Evolutionary conservation across 1,140 invertebrate genomes (phyloP).

Genomic region (Psilanteris sp.): DNA sequence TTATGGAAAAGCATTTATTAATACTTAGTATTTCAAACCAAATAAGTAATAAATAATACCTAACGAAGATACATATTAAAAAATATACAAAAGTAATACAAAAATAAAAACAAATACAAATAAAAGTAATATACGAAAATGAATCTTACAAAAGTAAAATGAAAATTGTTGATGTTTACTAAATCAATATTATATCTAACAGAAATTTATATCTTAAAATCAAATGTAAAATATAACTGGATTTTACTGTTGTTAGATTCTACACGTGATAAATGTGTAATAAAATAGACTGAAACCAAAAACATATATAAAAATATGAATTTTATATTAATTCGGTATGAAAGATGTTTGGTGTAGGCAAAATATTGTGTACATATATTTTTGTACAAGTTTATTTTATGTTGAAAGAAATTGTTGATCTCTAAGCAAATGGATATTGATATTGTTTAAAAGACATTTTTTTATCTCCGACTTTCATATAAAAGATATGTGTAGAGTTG

Average conservation of each 20-base stretch:
- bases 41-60: too few species aligned
- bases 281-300: conserved; percentile 17
- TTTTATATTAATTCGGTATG: background rate
- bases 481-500: too few species aligned
- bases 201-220: background rate
- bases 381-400: conserved; percentile 12
- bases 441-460: conserved; percentile 1
- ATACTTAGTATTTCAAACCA: too few species aligned
- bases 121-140: too few species aligned
- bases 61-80: background rate
- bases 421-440: background rate
- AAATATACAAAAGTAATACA: background rate
- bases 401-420: background rate
- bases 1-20: too few species aligned
- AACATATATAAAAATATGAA: conserved; percentile 5
- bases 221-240: background rate
- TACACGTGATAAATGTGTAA: conserved; percentile 5
- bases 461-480: background rate
- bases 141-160: conserved; percentile 18
- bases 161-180: background rate
- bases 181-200: background rate
- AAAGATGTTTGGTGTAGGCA: background rate
- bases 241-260: conserved; percentile 23
- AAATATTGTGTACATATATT: conserved; percentile 15
- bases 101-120: background rate